Evolutionary conservation across 2,113 vertebrate species (phyloP).

Genomic region (Rhinopomastus cyanomelas): DNA sequence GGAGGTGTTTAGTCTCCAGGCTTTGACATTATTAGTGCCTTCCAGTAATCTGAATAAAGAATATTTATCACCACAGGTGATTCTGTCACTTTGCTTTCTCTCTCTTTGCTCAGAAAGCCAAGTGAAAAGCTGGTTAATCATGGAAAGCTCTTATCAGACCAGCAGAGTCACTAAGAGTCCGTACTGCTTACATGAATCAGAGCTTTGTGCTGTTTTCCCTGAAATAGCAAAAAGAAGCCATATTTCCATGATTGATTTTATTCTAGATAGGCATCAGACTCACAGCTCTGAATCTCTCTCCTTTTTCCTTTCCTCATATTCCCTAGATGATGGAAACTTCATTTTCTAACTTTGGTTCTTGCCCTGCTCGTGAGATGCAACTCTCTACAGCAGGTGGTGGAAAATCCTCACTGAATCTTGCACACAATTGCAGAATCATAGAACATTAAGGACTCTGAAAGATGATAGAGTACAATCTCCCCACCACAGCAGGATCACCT

Average conservation of each 20-base stretch:
- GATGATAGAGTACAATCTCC: too few relatives aligned
- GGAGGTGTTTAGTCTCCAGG: background rate
- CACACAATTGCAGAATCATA: too few relatives aligned
- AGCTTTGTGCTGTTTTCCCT: background rate
- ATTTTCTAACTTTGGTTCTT: background rate
- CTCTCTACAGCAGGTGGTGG: background rate
- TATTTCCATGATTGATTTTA: background rate
- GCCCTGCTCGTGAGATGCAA: background rate
- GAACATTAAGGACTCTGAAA: too few relatives aligned
- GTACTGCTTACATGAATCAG: background rate
- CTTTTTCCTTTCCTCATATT: background rate
- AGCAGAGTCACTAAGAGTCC: background rate
- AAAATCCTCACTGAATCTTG: constrained; percentile 17
- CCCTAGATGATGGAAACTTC: background rate
- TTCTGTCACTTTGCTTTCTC: too few relatives aligned
- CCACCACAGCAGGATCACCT: too few relatives aligned
- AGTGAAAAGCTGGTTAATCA: background rate
- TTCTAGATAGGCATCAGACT: background rate
- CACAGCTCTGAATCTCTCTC: background rate
- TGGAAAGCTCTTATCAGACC: background rate
- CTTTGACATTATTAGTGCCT: background rate
- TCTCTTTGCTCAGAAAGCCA: too few relatives aligned
- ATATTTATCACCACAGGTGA: background rate
- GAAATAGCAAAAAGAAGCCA: background rate
- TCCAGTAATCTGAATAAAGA: background rate